Evolutionary conservation across 2,888 invertebrate species (phyloP), one percentile per base, ranked within the genome.

Genomic region (Oxycera nigricornis): DNA sequence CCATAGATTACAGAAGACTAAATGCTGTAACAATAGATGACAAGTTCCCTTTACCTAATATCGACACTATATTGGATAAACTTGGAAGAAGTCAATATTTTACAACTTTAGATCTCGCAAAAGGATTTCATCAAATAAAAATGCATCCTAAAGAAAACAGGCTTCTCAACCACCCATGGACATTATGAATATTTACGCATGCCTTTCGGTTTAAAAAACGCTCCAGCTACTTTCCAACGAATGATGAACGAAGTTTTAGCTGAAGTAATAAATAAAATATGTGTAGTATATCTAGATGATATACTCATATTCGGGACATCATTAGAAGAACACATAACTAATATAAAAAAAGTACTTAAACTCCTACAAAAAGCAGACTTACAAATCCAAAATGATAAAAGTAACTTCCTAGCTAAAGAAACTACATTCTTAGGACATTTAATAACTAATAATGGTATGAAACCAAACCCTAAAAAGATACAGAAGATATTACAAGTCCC

Each of bases 151-250:
- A 77, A 24, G 39, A 80, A 17, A 73, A 78, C 83, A 22, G 83
- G 82, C 1, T 83, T 83, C 35, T 41, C 41, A 20, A 41, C 65
- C 14, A 14, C 65, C 17, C 41, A 65, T 14, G 65, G 46, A 65
- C 73, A 82, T 76, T 82, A 78, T 73, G 79, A 83, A 77, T 83
- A 77, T 72, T 73, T 52, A 9, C 50, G 81, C 17, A 81, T 83
- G 81, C 82, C 82, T 0, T 82, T 84, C 75, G 83, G 81, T 2
- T 79, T 86, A 11, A 82, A 81, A 79, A 83, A 82, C 73, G 82
- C 84, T 0, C 85, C 85, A n/a, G n/a, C n/a, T 14, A 65, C 65
- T 4, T 65, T 65, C 24, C 65, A 65, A 79, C 83, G 0, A 67
- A 41, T 65, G 39, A 65, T 65, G 20, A 65, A 65, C 26, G 24